Percentiles rank a stretch among this genome's conserved stretches.
These are phyloP conservation scores for Sebastes itinus DNA, from an alignment of 2,797 vertebrate species.

Conservation along the genomic window DNA sequence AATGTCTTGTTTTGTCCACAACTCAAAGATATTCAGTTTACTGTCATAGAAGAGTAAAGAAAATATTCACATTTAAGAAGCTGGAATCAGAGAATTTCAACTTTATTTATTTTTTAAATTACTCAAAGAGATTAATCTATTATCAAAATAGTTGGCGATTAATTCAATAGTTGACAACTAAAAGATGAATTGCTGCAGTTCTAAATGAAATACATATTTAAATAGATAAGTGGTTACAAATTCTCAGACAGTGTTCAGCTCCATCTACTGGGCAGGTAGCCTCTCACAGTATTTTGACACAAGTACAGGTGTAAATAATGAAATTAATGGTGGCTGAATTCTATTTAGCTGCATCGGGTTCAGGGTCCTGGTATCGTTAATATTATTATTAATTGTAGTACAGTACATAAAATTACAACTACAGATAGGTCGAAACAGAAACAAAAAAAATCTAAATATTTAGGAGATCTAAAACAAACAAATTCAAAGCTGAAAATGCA, in stretches of 20 bases:
- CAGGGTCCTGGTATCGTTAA: not conserved
- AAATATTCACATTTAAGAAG: no score
- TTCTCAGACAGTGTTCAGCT: not conserved
- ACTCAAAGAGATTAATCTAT: no score
- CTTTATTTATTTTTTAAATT: no score
- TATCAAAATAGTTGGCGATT: no score
- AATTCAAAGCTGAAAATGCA: not conserved
- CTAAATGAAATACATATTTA: not conserved
- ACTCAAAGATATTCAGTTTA: no score
- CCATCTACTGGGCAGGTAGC: constrained; percentile 29
- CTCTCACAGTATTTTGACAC: not conserved
- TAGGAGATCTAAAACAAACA: not conserved
- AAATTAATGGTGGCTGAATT: not conserved
- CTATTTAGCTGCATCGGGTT: not conserved
- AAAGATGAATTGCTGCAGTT: no score
- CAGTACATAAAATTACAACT: not conserved
- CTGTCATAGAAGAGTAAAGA: no score
- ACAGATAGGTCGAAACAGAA: not conserved
- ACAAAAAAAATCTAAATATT: not conserved
- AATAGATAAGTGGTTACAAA: not conserved
- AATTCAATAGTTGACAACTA: no score
- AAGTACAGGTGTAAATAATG: not conserved
- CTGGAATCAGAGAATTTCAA: no score
- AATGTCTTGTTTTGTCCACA: no score
- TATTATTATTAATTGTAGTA: not conserved